Conservation (phyloP, 2,888 invertebrate species). For the Proisotoma minuta region DNA sequence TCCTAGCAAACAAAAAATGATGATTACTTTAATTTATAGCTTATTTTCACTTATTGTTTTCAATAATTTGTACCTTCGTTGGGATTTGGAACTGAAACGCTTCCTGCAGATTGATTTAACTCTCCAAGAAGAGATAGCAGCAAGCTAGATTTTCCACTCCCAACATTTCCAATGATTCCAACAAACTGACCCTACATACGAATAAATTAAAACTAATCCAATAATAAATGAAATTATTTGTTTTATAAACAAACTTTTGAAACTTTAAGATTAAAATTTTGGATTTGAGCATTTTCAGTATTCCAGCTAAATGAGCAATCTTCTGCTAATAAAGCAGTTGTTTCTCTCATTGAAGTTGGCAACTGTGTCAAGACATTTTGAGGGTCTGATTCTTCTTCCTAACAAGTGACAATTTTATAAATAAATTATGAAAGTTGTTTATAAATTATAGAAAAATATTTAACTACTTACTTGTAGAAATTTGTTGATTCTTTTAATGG, state of each 20-base stretch:
- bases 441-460: not conserved
- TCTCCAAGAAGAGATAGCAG: slow-evolving; percentile 81
- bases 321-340: slow-evolving; percentile 8
- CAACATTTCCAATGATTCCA: slow-evolving; percentile 83
- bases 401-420: not conserved
- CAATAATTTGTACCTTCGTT: slow-evolving; percentile 1
- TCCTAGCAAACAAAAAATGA: slow-evolving; percentile 55
- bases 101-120: slow-evolving; percentile 66
- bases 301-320: slow-evolving; percentile 21
- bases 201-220: not conserved
- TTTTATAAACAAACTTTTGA: slow-evolving; percentile 48
- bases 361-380: slow-evolving; percentile 2
- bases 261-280: slow-evolving; percentile 51
- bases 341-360: not conserved
- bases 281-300: slow-evolving; percentile 44
- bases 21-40: too few species aligned
- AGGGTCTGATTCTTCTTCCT: slow-evolving; percentile 36
- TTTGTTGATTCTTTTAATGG: slow-evolving; percentile 77
- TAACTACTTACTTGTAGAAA: slow-evolving; percentile 63
- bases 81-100: slow-evolving; percentile 63
- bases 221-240: not conserved
- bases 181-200: slow-evolving; percentile 68
- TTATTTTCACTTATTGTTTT: not conserved
- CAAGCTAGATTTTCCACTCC: slow-evolving; percentile 85
- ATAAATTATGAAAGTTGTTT: not conserved